Evolutionary conservation across 2,797 vertebrate species (phyloP), one percentile per base, ranked within the genome.

Genomic region (Hemitrygon akajei): DNA sequence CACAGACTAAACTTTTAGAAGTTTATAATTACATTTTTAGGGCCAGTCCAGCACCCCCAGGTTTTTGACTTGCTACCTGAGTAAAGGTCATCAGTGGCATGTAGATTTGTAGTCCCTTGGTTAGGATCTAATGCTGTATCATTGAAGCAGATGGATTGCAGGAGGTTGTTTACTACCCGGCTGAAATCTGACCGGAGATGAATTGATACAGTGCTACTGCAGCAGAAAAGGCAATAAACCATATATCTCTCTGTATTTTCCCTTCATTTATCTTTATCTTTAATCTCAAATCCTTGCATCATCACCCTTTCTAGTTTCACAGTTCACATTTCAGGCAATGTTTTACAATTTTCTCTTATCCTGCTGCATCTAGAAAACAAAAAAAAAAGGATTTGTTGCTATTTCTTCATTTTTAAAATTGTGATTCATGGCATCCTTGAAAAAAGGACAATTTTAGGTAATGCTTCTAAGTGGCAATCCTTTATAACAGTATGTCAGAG

Each of bases 311-410:
- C 86, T 69, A 34, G 20, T n/a, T 37, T 20, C 63, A 89, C 60
- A 89, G 66, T 89, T 89, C 86, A 34, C 63, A 89, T 22, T 34
- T 89, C 86, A 89, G 86, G 22, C 86, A 63, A 47, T 89, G 22
- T n/a, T 63, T 69, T 37, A 25, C 34, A 37, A 89, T 89, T 20
- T 89, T 89, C 63, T 69, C 34, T n/a, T 66, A 60, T 6, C 86
- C 63, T 89, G 63, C 86, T 69, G 60, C 86, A 69, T 89, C 86
- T 37, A 66, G 63, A 37, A 69, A 89, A 37, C 69, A n/a, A 69
- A 89, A 89, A 47, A 47, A 47, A 89, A 89, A 69, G n/a, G 86
- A 63, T 63, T 63, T 89, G n/a, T 37, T 3, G n/a, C 86, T 75
- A 20, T 27, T 63, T 89, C 60, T 69, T 63, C 66, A 69, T 69